These are phyloP conservation scores for Cottoperca gobio DNA, from an alignment of 2,797 vertebrate species.

Conservation along the genomic window DNA sequence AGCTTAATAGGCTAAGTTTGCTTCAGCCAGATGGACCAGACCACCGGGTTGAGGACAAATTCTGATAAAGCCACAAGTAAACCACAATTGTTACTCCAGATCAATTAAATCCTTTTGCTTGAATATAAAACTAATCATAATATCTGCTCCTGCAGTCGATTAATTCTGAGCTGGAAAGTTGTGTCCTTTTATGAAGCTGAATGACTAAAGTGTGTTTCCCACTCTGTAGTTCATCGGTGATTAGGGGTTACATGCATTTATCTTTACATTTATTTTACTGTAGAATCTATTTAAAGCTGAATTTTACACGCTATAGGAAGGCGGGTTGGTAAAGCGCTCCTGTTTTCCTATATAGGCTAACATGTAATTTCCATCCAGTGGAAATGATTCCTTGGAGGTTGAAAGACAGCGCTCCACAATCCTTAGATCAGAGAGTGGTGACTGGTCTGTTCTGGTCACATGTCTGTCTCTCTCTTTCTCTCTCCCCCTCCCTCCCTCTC, in stretches of 20 bases:
- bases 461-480: constrained; percentile 75
- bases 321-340: constrained; percentile 28
- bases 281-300: constrained; percentile 55
- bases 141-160: constrained; percentile 23
- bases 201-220: constrained; percentile 19
- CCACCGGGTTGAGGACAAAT: constrained; percentile 25
- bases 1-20: constrained; percentile 73
- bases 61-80: constrained; percentile 45
- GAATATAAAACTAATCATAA: constrained; percentile 22
- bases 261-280: constrained; percentile 7
- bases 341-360: constrained; percentile 49
- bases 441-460: constrained; percentile 92
- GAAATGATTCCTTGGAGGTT: constrained; percentile 76
- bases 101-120: constrained; percentile 28
- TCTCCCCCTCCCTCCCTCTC: constrained; percentile 68
- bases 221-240: constrained; percentile 27
- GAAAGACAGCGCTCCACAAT: constrained; percentile 75
- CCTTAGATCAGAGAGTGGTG: constrained; percentile 85
- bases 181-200: constrained; percentile 4
- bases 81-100: constrained; percentile 11
- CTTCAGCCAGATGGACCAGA: constrained; percentile 71
- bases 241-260: constrained; percentile 34
- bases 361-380: constrained; percentile 72
- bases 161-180: not conserved
- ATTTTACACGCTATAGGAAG: constrained; percentile 5